phyloP scores from a whole-genome alignment of 1,140 invertebrate species.

The Mycetomoellerius zeteki region DNA sequence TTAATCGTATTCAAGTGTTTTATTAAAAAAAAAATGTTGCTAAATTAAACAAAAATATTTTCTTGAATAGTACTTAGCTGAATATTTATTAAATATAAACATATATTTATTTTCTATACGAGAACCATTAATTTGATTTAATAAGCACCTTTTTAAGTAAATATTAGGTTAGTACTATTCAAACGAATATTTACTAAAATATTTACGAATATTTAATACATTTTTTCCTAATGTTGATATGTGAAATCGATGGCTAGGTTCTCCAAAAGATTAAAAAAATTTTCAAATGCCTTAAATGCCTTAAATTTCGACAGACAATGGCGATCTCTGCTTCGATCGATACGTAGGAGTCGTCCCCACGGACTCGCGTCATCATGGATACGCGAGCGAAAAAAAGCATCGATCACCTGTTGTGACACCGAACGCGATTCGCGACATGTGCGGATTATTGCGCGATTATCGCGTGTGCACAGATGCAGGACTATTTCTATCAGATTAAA shows the following conservation, averaged over 20 bases:
- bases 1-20: background rate
- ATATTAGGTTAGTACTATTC: no score
- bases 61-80: no score
- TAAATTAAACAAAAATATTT: no score
- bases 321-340: conserved; percentile 15
- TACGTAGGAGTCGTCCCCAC: no score
- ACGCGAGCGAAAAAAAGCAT: conserved; percentile 23
- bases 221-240: no score
- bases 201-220: no score
- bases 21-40: background rate
- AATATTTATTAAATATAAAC: no score
- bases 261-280: background rate
- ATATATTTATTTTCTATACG: no score
- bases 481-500: background rate
- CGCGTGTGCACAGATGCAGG: background rate
- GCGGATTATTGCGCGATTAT: conserved; percentile 27
- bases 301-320: background rate
- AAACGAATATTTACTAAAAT: no score
- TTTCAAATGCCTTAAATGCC: background rate
- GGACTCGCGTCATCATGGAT: background rate
- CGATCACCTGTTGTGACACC: conserved; percentile 64
- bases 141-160: no score
- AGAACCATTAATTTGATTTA: no score
- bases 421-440: background rate
- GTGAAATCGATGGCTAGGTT: background rate